Evolutionary conservation across 53 echinoderm and acorn worm species (phyloP), one percentile per base, ranked within the genome.

Genomic region (Luidia sarsii): DNA sequence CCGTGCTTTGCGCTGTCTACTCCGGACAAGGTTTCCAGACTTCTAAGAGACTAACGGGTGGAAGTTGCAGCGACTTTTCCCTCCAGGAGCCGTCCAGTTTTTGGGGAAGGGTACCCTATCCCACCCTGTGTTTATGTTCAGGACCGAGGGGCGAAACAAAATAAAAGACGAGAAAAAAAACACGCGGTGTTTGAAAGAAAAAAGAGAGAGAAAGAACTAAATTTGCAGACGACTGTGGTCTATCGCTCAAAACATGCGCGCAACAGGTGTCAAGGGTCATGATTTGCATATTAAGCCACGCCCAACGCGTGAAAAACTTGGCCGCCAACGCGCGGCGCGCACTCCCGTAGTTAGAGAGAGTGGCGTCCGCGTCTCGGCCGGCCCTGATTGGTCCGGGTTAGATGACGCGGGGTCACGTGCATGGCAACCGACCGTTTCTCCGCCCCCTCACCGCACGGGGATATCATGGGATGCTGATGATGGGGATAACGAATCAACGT

Each of bases 91-190:
- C 25, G 25, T 6, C 2, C 48, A 13, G 18, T 32, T 57, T 61
- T 55, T n/a, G n/a, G n/a, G 55, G 37, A 24, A 25, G 39, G 39
- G 77, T 77, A 77, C 48, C 77, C 77, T 77, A 77, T 48, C 62
- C 33, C 55, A 3, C 15, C 39, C 21, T 28, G 77, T 61, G 46
- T 77, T 77, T 77, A 77, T 77, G 60, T 77, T 77, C 60, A 41
- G 48, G 61, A 61, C 77, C 61, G 31, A 23, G 67, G 20, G 16
- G 22, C 22, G 24, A 64, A n/a, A n/a, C n/a, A n/a, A n/a, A n/a
- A n/a, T n/a, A 67, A 33, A 55, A 53, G 25, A 53, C 48, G 45
- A 28, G 77, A 59, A n/a, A n/a, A n/a, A n/a, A n/a, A n/a, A n/a
- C n/a, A n/a, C n/a, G n/a, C n/a, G n/a, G n/a, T n/a, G n/a, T n/a